A percentile compares a stretch with the other conserved stretches of the same genome.
These are phyloP conservation scores for Clitarchus hookeri DNA, from an alignment of 2,888 invertebrate species.

Conservation along the genomic window DNA sequence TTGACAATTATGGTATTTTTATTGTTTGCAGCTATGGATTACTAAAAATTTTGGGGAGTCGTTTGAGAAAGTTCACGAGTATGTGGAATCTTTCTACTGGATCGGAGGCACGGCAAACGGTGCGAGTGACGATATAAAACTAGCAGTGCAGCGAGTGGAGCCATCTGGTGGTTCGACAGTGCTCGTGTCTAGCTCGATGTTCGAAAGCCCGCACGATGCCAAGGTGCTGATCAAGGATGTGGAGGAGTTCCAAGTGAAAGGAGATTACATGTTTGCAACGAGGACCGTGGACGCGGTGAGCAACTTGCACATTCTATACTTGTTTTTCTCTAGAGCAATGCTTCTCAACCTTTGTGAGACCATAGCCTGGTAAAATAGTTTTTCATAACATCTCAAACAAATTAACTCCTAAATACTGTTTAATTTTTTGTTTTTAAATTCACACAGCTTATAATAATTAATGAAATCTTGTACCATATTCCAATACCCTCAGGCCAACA, in stretches of 20 bases:
- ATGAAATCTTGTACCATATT: too few relatives aligned
- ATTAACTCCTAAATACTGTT: too few relatives aligned
- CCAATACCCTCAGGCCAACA: too few relatives aligned
- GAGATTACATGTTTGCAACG: slow-evolving; percentile 84
- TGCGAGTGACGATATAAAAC: slow-evolving; percentile 48
- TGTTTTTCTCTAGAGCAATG: too few relatives aligned
- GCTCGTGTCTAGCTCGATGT: slow-evolving; percentile 52
- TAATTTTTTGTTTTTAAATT: too few relatives aligned
- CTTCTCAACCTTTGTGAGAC: too few relatives aligned
- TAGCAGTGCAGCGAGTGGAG: slow-evolving; percentile 72
- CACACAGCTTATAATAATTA: too few relatives aligned
- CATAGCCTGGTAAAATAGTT: too few relatives aligned
- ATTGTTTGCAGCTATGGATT: slow-evolving; percentile 68
- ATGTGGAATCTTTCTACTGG: slow-evolving; percentile 82
- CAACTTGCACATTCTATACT: background rate
- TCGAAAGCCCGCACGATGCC: slow-evolving; percentile 48
- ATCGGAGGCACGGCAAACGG: slow-evolving; percentile 46
- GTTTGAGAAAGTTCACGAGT: slow-evolving; percentile 71
- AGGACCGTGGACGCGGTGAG: slow-evolving; percentile 65
- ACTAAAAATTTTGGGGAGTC: slow-evolving; percentile 75
- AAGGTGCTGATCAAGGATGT: slow-evolving; percentile 67
- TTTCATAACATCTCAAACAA: too few relatives aligned
- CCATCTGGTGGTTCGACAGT: slow-evolving; percentile 63
- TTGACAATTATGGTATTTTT: background rate
- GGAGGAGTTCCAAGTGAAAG: slow-evolving; percentile 80